phyloP scores from a whole-genome alignment of 2,888 invertebrate species.

The Cynaeus angustus region DNA sequence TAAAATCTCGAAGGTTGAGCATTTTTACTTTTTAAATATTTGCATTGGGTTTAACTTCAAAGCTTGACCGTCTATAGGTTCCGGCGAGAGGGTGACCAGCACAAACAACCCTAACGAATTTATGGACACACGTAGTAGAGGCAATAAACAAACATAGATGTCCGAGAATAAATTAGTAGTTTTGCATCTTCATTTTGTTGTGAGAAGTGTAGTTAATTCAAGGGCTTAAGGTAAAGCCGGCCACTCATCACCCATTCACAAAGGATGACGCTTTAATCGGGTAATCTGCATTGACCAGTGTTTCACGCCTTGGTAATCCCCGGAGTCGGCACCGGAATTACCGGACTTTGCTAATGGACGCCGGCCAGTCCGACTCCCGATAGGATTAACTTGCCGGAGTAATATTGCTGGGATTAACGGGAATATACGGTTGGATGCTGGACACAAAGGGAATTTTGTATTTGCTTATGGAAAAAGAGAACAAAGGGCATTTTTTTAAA shows the following conservation, averaged over 20 bases:
- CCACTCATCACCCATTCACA: conserved; percentile 62
- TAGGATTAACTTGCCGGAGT: conserved; percentile 38
- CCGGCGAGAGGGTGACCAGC: conserved; percentile 19
- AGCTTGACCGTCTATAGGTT: conserved; percentile 49
- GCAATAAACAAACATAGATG: conserved; percentile 2
- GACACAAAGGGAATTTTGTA: conserved; percentile 36
- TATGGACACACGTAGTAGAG: background rate
- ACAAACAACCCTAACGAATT: conserved; percentile 30
- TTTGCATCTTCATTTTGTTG: background rate
- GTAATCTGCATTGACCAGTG: conserved; percentile 57
- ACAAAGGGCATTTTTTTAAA: background rate
- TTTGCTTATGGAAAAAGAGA: conserved; percentile 6
- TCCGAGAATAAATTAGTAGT: background rate
- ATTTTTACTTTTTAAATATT: conserved; percentile 65
- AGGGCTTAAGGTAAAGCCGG: conserved; percentile 28
- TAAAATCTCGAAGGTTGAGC: conserved; percentile 62
- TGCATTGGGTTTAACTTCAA: conserved; percentile 64
- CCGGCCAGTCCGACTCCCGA: conserved; percentile 38
- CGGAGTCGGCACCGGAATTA: conserved; percentile 42
- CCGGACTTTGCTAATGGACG: conserved; percentile 53
- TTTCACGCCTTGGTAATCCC: conserved; percentile 63
- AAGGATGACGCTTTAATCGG: conserved; percentile 52
- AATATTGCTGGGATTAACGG: conserved; percentile 39
- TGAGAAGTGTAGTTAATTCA: conserved; percentile 20
- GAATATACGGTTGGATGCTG: conserved; percentile 26